Percentiles rank a stretch among this genome's conserved stretches.
phyloP scores from a whole-genome alignment of 1,140 invertebrate genomes.

The Globodera rostochiensis region DNA sequence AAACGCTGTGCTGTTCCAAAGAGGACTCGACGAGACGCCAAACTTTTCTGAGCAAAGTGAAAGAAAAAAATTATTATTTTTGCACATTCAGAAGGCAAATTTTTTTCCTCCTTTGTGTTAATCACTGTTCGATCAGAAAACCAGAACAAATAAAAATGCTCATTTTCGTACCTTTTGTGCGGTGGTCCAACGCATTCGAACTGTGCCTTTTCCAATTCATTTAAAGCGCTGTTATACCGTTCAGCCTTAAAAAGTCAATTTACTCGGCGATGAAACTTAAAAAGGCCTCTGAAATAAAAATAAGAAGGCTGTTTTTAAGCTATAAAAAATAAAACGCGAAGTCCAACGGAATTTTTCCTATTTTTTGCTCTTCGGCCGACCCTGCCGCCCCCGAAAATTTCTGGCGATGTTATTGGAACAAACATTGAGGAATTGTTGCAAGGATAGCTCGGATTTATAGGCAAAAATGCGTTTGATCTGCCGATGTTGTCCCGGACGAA shows the following conservation, averaged over 20 bases:
- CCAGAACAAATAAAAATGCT: too few species aligned
- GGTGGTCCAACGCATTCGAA: conserved; percentile 47
- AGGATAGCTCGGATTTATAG: conserved; percentile 39
- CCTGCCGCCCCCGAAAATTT: too few species aligned
- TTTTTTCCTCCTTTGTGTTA: too few species aligned
- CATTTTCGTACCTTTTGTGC: conserved; percentile 35
- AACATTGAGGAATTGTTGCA: conserved; percentile 44
- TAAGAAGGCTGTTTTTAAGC: too few species aligned
- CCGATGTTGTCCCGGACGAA: conserved; percentile 34
- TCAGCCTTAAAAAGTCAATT: conserved; percentile 34
- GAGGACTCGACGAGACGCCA: conserved; percentile 37
- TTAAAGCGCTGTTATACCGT: conserved; percentile 39
- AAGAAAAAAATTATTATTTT: not conserved
- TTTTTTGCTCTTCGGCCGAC: too few species aligned
- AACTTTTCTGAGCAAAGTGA: conserved; percentile 32
- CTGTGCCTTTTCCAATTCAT: conserved; percentile 42
- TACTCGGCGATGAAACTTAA: too few species aligned
- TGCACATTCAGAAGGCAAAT: too few species aligned
- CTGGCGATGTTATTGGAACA: not conserved
- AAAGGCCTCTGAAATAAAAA: too few species aligned
- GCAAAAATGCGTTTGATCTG: conserved; percentile 48
- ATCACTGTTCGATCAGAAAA: not conserved
- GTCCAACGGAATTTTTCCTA: too few species aligned
- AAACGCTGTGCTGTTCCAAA: conserved; percentile 23
- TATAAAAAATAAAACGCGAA: too few species aligned